phyloP scores from a whole-genome alignment of 2,888 invertebrate genomes.

The Lasioglossum villosulum region DNA sequence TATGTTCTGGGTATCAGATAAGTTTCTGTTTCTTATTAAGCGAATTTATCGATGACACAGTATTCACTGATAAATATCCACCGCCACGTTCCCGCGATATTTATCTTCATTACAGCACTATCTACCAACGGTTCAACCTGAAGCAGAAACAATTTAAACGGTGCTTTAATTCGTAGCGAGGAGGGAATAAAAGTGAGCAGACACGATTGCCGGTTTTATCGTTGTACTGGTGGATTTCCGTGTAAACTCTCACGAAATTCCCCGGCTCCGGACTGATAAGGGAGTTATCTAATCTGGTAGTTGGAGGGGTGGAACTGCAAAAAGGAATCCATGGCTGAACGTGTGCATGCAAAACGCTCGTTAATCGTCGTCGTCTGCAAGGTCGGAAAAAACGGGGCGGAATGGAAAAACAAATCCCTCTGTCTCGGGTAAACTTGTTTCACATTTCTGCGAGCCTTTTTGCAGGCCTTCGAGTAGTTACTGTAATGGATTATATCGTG shows the following conservation, averaged over 20 bases:
- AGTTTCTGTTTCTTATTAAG: not conserved
- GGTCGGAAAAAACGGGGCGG: conserved; percentile 4
- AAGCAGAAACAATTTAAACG: not conserved
- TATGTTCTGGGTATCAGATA: not conserved
- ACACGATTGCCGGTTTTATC: not conserved
- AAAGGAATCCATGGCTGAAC: conserved; percentile 25
- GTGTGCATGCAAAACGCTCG: conserved; percentile 60
- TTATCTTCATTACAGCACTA: not conserved
- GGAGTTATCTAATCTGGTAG: conserved; percentile 48
- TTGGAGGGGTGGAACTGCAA: not conserved
- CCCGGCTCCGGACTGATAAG: conserved; percentile 30
- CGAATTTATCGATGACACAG: not conserved
- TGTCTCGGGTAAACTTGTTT: not conserved
- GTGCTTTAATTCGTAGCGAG: not conserved
- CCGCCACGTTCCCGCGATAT: not conserved
- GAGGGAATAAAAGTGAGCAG: not conserved
- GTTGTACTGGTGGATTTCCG: not conserved
- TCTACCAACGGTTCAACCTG: not conserved
- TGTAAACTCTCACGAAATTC: conserved; percentile 23
- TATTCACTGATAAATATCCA: not conserved
- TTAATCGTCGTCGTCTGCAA: conserved; percentile 57
- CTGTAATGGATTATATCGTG: not conserved
- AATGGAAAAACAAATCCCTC: conserved; percentile 1
- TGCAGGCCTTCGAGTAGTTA: not conserved
- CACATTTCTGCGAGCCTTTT: not conserved